A percentile compares a stretch with the other conserved stretches of the same genome.
phyloP scores from a whole-genome alignment of 2,888 invertebrate species.

The Tetranychus truncatus region DNA sequence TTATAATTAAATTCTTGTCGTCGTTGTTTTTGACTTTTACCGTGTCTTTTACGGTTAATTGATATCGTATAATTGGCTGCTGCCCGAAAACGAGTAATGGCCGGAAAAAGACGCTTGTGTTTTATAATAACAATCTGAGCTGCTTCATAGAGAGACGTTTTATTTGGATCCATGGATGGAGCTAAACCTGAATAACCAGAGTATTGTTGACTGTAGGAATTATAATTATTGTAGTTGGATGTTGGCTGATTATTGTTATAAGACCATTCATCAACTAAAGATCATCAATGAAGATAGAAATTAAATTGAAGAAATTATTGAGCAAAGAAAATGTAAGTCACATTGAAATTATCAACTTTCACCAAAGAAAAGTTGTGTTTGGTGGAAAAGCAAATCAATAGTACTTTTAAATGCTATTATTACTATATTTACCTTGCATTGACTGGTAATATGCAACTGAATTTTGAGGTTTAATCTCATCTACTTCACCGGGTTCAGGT shows the following conservation, averaged over 20 bases:
- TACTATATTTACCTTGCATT: slow-evolving; percentile 19
- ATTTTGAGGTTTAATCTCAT: slow-evolving; percentile 14
- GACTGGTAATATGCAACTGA: slow-evolving; percentile 19
- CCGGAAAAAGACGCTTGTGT: slow-evolving; percentile 20
- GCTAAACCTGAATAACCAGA: neutral
- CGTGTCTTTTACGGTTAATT: neutral
- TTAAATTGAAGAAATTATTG: neutral
- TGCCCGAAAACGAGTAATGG: slow-evolving; percentile 18
- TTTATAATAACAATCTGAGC: slow-evolving; percentile 20
- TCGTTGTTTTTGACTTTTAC: neutral
- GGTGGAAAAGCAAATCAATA: too few species aligned
- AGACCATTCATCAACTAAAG: neutral
- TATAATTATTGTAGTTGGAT: neutral
- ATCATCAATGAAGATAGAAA: neutral
- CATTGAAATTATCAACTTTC: too few species aligned
- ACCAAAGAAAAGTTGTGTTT: too few species aligned
- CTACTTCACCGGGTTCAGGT: slow-evolving; percentile 9
- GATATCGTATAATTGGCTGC: slow-evolving; percentile 18
- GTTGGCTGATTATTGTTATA: neutral
- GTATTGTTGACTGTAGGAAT: neutral
- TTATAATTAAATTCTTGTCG: slow-evolving; percentile 1
- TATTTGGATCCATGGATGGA: slow-evolving; percentile 8
- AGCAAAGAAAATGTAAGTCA: too few species aligned
- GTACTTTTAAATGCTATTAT: too few species aligned
- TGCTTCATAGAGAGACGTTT: slow-evolving; percentile 19